Evolutionary conservation across 35 echinoderm and acorn worm genomes (phyloP), one percentile per base, ranked within the genome.

Genomic region (Strongylocentrotus purpuratus): DNA sequence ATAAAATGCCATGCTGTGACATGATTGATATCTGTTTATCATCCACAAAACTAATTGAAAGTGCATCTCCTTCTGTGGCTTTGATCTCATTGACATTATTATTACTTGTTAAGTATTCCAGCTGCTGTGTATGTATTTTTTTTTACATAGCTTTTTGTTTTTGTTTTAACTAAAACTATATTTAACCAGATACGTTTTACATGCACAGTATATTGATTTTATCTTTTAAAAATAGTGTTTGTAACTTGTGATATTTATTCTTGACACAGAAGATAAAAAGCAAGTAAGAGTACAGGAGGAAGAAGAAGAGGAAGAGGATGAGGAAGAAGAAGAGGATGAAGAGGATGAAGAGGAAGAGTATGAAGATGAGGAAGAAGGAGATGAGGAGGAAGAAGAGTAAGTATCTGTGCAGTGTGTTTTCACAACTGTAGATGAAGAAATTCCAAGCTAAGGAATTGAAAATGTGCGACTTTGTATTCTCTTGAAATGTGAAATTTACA

Each of bases 341-440:
- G 45, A 58, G 9, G 91, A 93, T 18, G 91, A 93, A 10, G 46
- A 93, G 12, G 91, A 93, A 46, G 91, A 93, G 12, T 46, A 93
- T 11, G 90, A 48, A 46, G 90, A 92, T 11, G 90, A 92, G 32
- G 90, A 92, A 28, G 32, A 46, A 41, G 35, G 3, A 91, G 89
- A 91, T 2, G 91, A 93, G 48, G 91, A 92, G 41, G 91, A 92
- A 48, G 91, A 93, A 93, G 91, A 93, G 91, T 93, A 58, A 48
- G 91, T 93, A 28, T 58, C 1, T 17, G 32, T 89, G 15, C 4
- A 89, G 18, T 1, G 87, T 33, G 33, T 45, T 89, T 89, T 89
- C 25, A 17, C 9, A 86, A 41, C 10, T 89, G 8, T 7, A 28
- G 65, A 78, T 78, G 50, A 28, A 78, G 65, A 78, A 7, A 78